These are phyloP conservation scores for Calyptomena viridis DNA, from an alignment of 2,113 vertebrate genomes.

Conservation along the genomic window DNA sequence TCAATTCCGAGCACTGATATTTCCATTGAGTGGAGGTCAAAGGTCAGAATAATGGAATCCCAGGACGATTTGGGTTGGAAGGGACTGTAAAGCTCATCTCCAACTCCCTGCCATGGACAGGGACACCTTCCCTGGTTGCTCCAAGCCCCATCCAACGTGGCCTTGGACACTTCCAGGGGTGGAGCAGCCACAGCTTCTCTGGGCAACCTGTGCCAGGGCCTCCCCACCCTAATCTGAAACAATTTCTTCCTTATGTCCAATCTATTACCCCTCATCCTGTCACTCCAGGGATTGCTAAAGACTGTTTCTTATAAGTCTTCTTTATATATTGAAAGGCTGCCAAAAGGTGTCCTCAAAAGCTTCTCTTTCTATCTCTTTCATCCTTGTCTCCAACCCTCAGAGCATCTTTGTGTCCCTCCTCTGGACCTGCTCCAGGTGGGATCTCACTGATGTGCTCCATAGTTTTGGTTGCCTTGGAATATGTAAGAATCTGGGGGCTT, in stretches of 20 bases:
- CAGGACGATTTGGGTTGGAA: neutral
- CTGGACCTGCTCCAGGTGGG: neutral
- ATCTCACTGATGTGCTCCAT: neutral
- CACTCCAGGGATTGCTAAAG: neutral
- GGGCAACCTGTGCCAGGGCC: neutral
- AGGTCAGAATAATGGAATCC: neutral
- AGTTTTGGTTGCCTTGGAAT: neutral
- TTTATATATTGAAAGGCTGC: neutral
- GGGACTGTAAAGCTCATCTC: neutral
- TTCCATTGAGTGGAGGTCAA: neutral
- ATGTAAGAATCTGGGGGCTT: neutral
- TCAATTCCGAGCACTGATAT: neutral
- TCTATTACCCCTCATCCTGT: neutral
- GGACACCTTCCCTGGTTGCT: accelerated
- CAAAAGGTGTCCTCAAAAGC: neutral
- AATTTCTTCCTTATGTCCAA: neutral
- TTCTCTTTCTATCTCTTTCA: neutral
- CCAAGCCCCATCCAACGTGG: accelerated
- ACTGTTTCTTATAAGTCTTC: neutral
- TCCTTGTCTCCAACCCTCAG: neutral
- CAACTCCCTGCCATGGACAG: neutral
- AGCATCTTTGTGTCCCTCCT: neutral
- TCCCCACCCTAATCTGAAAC: accelerated
- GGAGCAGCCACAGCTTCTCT: neutral
- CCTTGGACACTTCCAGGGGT: neutral